Evolutionary conservation across 1,140 invertebrate species (phyloP), one percentile per base, ranked within the genome.

Genomic region (Euborellia annulipes): DNA sequence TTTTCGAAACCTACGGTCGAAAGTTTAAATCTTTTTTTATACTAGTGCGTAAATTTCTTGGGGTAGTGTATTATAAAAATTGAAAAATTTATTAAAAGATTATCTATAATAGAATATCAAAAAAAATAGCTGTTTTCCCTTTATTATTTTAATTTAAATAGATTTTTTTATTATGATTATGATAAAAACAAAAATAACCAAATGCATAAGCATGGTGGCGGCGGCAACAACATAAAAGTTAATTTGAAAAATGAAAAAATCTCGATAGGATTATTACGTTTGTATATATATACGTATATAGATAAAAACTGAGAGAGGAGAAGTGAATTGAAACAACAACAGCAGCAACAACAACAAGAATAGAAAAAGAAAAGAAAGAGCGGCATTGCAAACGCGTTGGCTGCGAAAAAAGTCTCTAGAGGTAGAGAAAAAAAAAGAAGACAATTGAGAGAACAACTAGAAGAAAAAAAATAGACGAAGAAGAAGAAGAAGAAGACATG

Each of bases 341-440:
- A n/a, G n/a, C 63, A 22, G 61, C 63, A 8, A 61, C 65, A 66
- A 50, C n/a, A 62, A 62, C 38, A 44, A 27, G 18, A 27, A 43
- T 40, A 41, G 34, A 20, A 14, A 22, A 6, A 41, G 13, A 43
- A 41, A 37, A 20, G 16, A 22, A 6, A 41, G 13, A 45, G 9
- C 36, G n/a, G 23, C 23, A 11, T 27, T 27, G 23, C 23, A 27
- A 27, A 27, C 23, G 23, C 23, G 11, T 27, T 27, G 23, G 23
- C 23, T 27, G 23, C 23, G 11, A 27, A 42, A 13, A 16, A 20
- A 27, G 11, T 27, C 23, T 27, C 23, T 27, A 11, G 23, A 27
- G 37, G 13, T n/a, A 3, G 16, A 14, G 11, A 23, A 41, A 37
- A 36, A 32, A 23, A 41, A 37, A 36, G 20, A 36, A 18, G 14